Evolutionary conservation across 2,888 invertebrate genomes (phyloP).

Genomic region (Drosophila infuscata): DNA sequence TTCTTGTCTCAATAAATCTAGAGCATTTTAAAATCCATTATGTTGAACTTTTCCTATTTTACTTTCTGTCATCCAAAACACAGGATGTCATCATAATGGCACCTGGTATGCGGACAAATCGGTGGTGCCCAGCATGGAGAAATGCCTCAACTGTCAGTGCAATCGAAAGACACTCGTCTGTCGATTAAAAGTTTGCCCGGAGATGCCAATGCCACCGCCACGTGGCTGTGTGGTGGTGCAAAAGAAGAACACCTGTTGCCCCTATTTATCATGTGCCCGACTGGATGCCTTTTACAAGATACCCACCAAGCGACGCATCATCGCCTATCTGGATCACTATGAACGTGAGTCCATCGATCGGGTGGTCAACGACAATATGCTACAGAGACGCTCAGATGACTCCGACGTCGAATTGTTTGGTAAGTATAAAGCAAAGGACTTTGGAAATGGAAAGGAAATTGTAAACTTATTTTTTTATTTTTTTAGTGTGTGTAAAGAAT

Average conservation of each 20-base stretch:
- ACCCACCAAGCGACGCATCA: slow-evolving; percentile 82
- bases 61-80: background rate
- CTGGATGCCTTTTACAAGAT: slow-evolving; percentile 82
- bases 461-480: background rate
- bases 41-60: background rate
- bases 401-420: slow-evolving; percentile 82
- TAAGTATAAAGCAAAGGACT: no score
- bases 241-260: slow-evolving; percentile 90
- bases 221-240: slow-evolving; percentile 90
- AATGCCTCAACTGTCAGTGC: slow-evolving; percentile 92
- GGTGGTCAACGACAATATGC: slow-evolving; percentile 83
- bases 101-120: slow-evolving; percentile 89
- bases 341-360: slow-evolving; percentile 84
- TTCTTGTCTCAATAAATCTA: slow-evolving; percentile 23
- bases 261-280: slow-evolving; percentile 91
- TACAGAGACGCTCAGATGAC: slow-evolving; percentile 83
- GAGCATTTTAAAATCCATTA: slow-evolving; percentile 10
- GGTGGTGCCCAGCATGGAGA: slow-evolving; percentile 89
- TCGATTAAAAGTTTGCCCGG: slow-evolving; percentile 91
- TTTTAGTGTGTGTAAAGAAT: slow-evolving; percentile 83
- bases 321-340: slow-evolving; percentile 83
- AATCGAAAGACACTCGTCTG: slow-evolving; percentile 90
- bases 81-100: slow-evolving; percentile 91
- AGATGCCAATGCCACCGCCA: slow-evolving; percentile 91
- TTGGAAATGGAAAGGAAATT: no score